A percentile compares a stretch with the other conserved stretches of the same genome.
phyloP scores from a whole-genome alignment of 1,140 invertebrate species.

The Macrotrachela quadricornifera region DNA sequence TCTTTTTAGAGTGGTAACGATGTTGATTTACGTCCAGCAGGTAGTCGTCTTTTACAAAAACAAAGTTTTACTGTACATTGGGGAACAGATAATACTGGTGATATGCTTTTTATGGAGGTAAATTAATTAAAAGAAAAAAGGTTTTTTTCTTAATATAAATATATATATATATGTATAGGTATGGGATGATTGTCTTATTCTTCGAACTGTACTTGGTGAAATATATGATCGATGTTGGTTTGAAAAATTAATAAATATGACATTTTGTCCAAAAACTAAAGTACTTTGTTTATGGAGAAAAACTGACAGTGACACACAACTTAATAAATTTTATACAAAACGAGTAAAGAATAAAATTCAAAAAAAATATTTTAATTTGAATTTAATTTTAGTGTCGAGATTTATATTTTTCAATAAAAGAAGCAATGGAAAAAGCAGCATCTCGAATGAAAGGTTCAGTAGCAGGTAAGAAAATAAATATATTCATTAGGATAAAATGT shows the following conservation, averaged over 20 bases:
- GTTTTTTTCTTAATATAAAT: background rate
- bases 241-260: conserved; percentile 95
- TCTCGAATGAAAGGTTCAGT: conserved; percentile 50
- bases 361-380: background rate
- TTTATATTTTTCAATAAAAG: conserved; percentile 91
- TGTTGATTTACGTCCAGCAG: conserved; percentile 73
- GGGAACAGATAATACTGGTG: conserved; percentile 62
- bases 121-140: background rate
- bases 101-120: conserved; percentile 82
- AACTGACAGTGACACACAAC: conserved; percentile 39
- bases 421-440: conserved; percentile 88
- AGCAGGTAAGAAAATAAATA: conserved; percentile 29
- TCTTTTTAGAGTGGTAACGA: conserved; percentile 52
- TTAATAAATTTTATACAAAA: conserved; percentile 96
- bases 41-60: conserved; percentile 62
- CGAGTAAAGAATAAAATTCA: conserved; percentile 39
- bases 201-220: conserved; percentile 70
- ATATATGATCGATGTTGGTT: conserved; percentile 97
- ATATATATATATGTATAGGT: conserved; percentile 30
- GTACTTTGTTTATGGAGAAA: conserved; percentile 73
- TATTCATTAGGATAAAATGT: background rate
- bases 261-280: conserved; percentile 86
- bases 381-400: conserved; percentile 64
- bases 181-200: conserved; percentile 88
- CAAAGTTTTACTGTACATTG: conserved; percentile 93